Conservation (phyloP, 2,113 vertebrate genomes). For the Ageneiosus marmoratus region DNA sequence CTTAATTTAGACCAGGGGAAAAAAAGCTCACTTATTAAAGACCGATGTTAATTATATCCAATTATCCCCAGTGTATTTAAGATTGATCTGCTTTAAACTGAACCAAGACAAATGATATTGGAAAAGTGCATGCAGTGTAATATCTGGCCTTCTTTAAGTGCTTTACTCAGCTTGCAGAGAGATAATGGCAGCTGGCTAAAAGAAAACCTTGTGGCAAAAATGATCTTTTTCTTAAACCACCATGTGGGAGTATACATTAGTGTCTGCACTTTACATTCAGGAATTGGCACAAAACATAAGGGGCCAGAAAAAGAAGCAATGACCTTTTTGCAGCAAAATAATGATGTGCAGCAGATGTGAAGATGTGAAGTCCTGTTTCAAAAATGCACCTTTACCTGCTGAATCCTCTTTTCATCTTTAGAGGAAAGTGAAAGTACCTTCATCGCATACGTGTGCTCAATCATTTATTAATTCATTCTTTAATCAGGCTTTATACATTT, state of each 20-base stretch:
- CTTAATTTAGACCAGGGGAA: conserved; percentile 20
- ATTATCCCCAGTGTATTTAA: neutral
- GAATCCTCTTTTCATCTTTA: conserved; percentile 19
- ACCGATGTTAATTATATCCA: conserved; percentile 52
- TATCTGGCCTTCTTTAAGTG: conserved; percentile 44
- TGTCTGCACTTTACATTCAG: conserved; percentile 51
- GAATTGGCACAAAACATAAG: conserved; percentile 50
- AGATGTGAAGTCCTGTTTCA: neutral
- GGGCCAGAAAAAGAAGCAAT: conserved; percentile 18
- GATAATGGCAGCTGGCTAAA: conserved; percentile 17
- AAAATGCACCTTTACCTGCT: conserved; percentile 13
- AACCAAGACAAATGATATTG: conserved; percentile 18
- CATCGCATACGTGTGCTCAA: conserved; percentile 2
- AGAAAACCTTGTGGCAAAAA: conserved; percentile 34
- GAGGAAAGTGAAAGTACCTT: conserved; percentile 14
- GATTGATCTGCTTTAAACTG: conserved; percentile 26
- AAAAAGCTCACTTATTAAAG: conserved; percentile 59
- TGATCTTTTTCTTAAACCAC: conserved; percentile 27
- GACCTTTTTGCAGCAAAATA: conserved; percentile 24
- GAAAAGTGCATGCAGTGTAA: conserved; percentile 31
- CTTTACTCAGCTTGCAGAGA: conserved; percentile 10
- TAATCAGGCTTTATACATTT: conserved; percentile 10
- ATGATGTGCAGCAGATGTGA: conserved; percentile 25
- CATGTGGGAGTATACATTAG: conserved; percentile 27
- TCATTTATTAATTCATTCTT: conserved; percentile 18